phyloP scores from a whole-genome alignment of 2,113 vertebrate species.

The Cyanoliseus patagonus region DNA sequence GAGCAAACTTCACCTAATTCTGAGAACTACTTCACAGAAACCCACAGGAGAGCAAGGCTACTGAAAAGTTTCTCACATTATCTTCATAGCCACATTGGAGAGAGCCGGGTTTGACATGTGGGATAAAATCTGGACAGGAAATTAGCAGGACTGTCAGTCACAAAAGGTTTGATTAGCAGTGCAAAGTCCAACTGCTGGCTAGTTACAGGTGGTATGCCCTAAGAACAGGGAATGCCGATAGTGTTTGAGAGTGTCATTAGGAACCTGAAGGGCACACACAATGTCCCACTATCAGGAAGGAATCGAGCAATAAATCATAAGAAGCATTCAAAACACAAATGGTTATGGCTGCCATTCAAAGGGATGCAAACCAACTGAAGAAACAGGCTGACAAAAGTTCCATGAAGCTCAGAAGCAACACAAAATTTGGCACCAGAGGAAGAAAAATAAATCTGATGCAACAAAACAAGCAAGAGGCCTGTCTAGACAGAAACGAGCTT shows the following conservation, averaged over 20 bases:
- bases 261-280: neutral
- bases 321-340: neutral
- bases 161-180: neutral
- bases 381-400: neutral
- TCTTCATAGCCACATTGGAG: neutral
- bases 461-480: neutral
- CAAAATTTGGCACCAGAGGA: neutral
- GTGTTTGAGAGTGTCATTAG: neutral
- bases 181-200: neutral
- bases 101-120: neutral
- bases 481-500: neutral
- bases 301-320: rapidly evolving
- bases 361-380: neutral
- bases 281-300: neutral
- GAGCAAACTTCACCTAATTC: neutral
- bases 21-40: neutral
- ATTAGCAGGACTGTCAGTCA: neutral
- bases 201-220: neutral
- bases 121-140: neutral
- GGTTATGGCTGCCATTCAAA: neutral
- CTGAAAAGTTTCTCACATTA: neutral
- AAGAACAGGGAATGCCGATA: neutral
- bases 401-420: neutral
- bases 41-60: neutral
- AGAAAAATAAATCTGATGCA: neutral